Base-by-base conservation (phyloP, 2,797 vertebrate species). In the Pantherophis vulpinus region DNA sequence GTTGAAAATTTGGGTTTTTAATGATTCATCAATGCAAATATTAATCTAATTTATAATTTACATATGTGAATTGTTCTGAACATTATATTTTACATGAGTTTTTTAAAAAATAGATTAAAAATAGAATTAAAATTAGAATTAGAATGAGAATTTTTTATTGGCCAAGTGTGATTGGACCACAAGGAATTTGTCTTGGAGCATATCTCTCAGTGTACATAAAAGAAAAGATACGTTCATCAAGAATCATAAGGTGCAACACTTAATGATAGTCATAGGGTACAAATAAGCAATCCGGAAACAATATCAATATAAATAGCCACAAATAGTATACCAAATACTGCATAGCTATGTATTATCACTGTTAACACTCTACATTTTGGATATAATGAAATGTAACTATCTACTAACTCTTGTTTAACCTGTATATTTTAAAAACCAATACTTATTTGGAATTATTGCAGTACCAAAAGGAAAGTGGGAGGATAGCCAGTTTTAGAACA, bases 11-110 rank as follows among this genome's bases (percentile, higher is more conserved):
- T 93, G 42, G 51, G 25, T 54, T 63, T 63, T 90, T 90, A 86
- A 74, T 70, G 61, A 9, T 59, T 90, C 74, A 29, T 63, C 87
- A 63, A n/a, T 86, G 25, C 47, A 87, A 90, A 61, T 58, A 16
- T 37, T 93, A 91, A 8, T 59, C 61, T 54, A 54, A 86, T 60
- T 93, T 74, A 91, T 87, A 27, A 91, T 59, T 90, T 90, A 90
- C 27, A 14, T 47, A 10, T 87, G 32, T 58, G 12, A 90, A 55
- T 29, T 66, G 74, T 58, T 86, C 56, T 90, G 51, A 63, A 42
- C 3, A 29, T 11, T 86, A 47, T 61, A 60, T 55, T 56, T 90
- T 86, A 55, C 20, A 83, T 12, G 37, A 25, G 4, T 83, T 42
- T 59, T 79, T 79, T 1, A 4, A 11, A 11, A 42, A 79, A 42